phyloP scores from a whole-genome alignment of 2,113 vertebrate species.

The Etia nguti region DNA sequence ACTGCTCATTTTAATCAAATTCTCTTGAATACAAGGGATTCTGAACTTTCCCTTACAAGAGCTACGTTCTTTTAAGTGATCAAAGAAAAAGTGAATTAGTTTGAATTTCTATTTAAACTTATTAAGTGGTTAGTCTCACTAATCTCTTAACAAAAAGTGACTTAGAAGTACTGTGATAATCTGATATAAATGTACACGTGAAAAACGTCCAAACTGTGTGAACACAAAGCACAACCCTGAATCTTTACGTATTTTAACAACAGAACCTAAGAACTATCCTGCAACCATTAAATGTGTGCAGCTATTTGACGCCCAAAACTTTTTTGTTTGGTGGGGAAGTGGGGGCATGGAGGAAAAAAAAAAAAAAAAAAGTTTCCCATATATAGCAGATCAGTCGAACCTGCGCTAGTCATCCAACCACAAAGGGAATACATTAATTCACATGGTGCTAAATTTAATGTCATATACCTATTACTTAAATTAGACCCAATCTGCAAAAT shows the following conservation, averaged over 20 bases:
- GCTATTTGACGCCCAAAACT: neutral
- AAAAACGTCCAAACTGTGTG: conserved; percentile 48
- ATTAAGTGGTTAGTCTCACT: neutral
- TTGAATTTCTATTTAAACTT: neutral
- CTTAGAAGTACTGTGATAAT: neutral
- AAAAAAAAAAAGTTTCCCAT: neutral
- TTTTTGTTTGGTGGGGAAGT: neutral
- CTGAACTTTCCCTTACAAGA: neutral
- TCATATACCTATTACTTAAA: neutral
- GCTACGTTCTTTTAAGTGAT: neutral
- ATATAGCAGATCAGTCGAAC: neutral
- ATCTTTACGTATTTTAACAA: conserved; percentile 12
- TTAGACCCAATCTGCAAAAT: neutral
- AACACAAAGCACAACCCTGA: conserved; percentile 42
- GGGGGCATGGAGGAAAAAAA: neutral
- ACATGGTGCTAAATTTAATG: neutral
- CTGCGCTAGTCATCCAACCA: neutral
- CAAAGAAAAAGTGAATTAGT: neutral
- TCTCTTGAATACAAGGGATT: neutral
- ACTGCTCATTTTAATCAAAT: neutral
- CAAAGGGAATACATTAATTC: neutral
- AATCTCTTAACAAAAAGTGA: neutral
- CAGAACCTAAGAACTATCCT: conserved; percentile 23
- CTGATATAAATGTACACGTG: conserved; percentile 8
- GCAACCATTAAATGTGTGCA: conserved; percentile 42